Evolutionary conservation across 2,797 vertebrate genomes (phyloP), one percentile per base, ranked within the genome.

Genomic region (Cyprinella venusta): DNA sequence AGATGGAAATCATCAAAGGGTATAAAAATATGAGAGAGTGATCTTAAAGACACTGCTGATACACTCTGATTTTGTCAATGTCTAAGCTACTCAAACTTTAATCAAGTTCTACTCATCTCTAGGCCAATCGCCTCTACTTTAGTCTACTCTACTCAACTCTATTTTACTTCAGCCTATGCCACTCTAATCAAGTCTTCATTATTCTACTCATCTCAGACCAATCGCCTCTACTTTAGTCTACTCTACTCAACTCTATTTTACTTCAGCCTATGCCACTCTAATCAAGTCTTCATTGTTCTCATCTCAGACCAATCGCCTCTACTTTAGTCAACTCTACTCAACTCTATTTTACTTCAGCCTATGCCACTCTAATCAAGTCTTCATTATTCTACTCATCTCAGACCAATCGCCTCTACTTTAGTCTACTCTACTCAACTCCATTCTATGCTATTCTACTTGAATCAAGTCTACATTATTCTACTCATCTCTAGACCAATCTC

Each of bases 51-150:
- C 26, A 72, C 18, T 30, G 42, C 33, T 61, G n/a, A 54, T 42
- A 26, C 21, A 76, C 21, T 61, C 8, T 63, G 54, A 71, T 70
- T 70, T 45, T 26, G 42, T 70, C 40, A 74, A 72, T 50, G 45
- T 18, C 13, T 15, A 69, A 24, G 0, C 21, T 69, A 45, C n/a
- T 70, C 13, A 24, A 30, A 45, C 6, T 16, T 8, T 15, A 68
- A 10, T 68, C 36, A 19, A 65, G 59, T 16, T 67, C 8, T 33
- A 33, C 30, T 38, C 18, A 38, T 64, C 15, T 33, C 15, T 38
- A 65, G 18, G 12, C 4, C 18, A 65, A 7, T 36, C 6, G 9
- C 30, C 30, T 30, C 6, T 64, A 56, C 24, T 48, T 26, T 18
- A 71, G 7, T 48, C n/a, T 8, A 70, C 13, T 16, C 10, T 4